Base-by-base conservation (phyloP, 2,888 invertebrate species). In the Caradrina kadenii region DNA sequence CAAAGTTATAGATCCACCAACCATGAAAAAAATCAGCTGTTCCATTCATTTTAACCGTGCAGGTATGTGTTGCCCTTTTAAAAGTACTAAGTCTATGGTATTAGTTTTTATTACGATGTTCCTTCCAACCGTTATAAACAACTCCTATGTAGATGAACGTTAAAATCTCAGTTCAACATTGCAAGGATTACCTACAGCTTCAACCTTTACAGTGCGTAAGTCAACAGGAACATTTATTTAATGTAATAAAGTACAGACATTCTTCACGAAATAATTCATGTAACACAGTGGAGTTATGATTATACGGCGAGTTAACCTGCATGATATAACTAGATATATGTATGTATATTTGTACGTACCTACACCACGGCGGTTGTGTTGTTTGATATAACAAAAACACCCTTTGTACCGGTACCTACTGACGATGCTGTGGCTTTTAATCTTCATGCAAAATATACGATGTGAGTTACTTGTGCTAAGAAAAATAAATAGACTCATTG, bases 381-480 rank as follows among this genome's bases (percentile, higher is more conserved):
- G 73, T 55, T 76, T 72, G 21, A 66, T 69, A 68, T 63, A 56
- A 75, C 73, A 79, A 84, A 84, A 83, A 82, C 75, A 78, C 76
- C 73, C 80, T 85, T 82, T 86, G 78, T 79, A 42, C 22, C 42
- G 21, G 56, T 68, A 64, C 69, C 45, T 39, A 39, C 39, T 71
- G 67, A 62, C 60, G 61, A 69, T 63, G 74, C 67, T 19, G 8
- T 17, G 8, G 17, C 56, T 76, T 80, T 77, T 72, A 62, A 58
- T 69, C 26, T 63, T 62, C 69, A 69, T 72, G 39, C 52, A 61
- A 62, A 63, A 69, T 54, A 52, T 42, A 58, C 63, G 17, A 49
- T 59, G 49, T 45, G 26, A 62, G 59, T 19, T 49, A 49, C 19
- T 45, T 45, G 49, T 19, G 5, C 11, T 21, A 19, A 49, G 11